Base-by-base conservation (phyloP, 1,140 invertebrate genomes). In the Telenomus remus region DNA sequence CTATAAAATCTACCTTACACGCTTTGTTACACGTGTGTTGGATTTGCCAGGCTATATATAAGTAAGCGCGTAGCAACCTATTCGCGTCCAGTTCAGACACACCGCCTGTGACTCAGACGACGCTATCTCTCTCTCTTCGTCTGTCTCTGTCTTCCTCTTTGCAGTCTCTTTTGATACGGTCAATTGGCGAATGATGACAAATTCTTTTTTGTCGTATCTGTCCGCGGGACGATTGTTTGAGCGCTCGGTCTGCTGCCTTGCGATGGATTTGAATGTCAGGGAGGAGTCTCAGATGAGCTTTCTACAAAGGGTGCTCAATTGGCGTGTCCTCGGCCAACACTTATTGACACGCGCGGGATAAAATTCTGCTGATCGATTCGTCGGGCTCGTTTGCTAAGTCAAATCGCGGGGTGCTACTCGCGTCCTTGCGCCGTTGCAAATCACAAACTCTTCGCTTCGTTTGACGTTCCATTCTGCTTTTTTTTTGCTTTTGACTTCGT, bases 331-430 rank as follows among this genome's bases (percentile, higher is more conserved):
- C 68, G 54, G 64, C 64, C 53, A 47, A 63, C 54, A 60, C 46
- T 72, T 72, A 72, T 72, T 53, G 50, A 57, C 59, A 53, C 47
- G 56, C 56, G 50, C 50, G 53, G 59, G 53, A 55, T 72, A 46
- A 64, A 72, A 48, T 72, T 59, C 37, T 64, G 59, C 57, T 60
- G 34, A 64, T 72, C 59, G 59, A 72, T 64, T 72, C 53, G 68
- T 39, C 48, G 47, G 64, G 57, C 59, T 63, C 57, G 56, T 49
- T 70, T 44, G 43, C 19, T 69, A 42, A 56, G 47, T 50, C 53
- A 53, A 16, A 42, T 49, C 48, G 16, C 46, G 27, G 27, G 27
- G 9, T 57, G 34, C 44, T 48, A 33, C 44, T 59, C 19, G 19
- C 48, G 56, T 57, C 54, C 56, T 59, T 59, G 56, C 19, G 6